Evolutionary conservation across 1,140 invertebrate genomes (phyloP), one percentile per base, ranked within the genome.

Genomic region (Vollenhovia emeryi): DNA sequence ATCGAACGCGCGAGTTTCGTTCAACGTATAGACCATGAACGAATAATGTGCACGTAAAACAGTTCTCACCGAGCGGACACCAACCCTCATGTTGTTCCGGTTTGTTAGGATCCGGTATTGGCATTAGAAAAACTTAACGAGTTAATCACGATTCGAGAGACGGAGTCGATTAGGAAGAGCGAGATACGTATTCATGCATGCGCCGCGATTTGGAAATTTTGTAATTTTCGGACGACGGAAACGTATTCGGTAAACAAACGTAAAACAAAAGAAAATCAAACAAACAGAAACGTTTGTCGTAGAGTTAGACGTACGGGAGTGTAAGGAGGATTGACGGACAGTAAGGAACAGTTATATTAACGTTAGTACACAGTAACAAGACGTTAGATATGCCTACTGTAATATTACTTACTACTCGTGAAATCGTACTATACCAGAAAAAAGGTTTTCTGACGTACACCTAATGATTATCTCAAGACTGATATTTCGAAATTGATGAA

Each of bases 11-110:
- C 2, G 7, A 50, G 3, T 48, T 33, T 86, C 40, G 18, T 36
- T 82, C 24, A 7, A 62, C 21, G 87, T 87, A 91, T 91, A 92
- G 90, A 90, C 87, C 89, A 86, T 80, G 91, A 93, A 90, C 89
- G 59, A 89, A 86, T 78, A 85, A 91, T 92, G 93, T 91, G 91
- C 92, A 92, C 93, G 91, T 90, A 91, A 90, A 93, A 95, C 90
- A 91, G 91, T 93, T 96, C 89, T 97, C 97, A 97, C 96, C 96
- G 95, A 97, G 96, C 93, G 97, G 97, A 96, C 97, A 98, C 96
- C 97, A 97, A 95, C 97, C 97, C 95, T 98, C 97, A 96, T 98
- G 97, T 96, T 98, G 97, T 96, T 97, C 97, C 93, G 97, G 97
- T 95, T 97, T 97, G 95, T 97, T 96, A 95, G 97, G 97, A 95